Percentiles rank a stretch among this genome's conserved stretches.
phyloP scores from a whole-genome alignment of 2,113 vertebrate genomes.

The Lathamus discolor region DNA sequence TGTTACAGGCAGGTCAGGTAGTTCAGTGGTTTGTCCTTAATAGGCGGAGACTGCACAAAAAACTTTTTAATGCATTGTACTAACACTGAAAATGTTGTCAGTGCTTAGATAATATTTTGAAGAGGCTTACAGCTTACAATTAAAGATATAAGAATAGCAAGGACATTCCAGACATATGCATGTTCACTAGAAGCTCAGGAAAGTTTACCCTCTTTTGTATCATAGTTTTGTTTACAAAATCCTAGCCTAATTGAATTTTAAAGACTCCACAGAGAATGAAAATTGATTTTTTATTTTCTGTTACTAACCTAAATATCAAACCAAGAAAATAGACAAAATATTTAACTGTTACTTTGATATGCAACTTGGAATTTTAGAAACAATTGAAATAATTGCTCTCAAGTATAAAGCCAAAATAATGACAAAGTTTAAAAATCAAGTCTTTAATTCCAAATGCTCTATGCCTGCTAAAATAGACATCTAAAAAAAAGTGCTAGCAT shows the following conservation, averaged over 20 bases:
- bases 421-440: not conserved
- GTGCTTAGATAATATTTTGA: not conserved
- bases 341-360: not conserved
- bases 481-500: not conserved
- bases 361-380: not conserved
- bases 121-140: not conserved
- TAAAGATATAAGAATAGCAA: constrained; percentile 10
- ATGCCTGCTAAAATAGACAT: not conserved
- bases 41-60: not conserved
- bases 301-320: not conserved
- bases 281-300: not conserved
- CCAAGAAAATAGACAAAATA: not conserved
- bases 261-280: not conserved
- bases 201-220: constrained; percentile 33
- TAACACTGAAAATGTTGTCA: not conserved
- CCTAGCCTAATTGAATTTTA: constrained; percentile 41
- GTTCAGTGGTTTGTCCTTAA: constrained; percentile 6
- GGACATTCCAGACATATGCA: constrained; percentile 39
- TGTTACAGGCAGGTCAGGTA: not conserved
- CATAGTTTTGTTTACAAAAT: constrained; percentile 13
- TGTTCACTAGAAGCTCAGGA: constrained; percentile 27
- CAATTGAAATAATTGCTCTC: not conserved
- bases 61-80: not conserved
- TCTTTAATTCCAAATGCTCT: not conserved
- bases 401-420: not conserved